A percentile compares a stretch with the other conserved stretches of the same genome.
Conservation (phyloP, 2,113 vertebrate genomes). For the Bubo bubo region DNA sequence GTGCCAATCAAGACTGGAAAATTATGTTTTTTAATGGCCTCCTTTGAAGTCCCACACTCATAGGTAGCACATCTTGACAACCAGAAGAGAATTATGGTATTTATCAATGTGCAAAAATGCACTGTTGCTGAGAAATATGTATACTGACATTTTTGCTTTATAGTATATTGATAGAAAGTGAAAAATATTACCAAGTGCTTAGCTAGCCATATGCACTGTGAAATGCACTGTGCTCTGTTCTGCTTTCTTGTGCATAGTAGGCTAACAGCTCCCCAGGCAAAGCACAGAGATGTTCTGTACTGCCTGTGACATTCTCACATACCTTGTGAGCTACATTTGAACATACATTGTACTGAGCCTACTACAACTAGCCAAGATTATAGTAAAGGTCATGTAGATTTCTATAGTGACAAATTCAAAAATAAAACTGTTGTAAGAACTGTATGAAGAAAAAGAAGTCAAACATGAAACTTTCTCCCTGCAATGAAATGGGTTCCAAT, state of each 20-base stretch:
- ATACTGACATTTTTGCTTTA: background rate
- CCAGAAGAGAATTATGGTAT: background rate
- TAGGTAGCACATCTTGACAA: background rate
- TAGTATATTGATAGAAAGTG: background rate
- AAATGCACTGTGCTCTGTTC: background rate
- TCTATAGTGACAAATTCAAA: background rate
- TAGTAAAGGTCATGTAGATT: background rate
- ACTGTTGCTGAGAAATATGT: background rate
- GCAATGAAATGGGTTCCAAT: background rate
- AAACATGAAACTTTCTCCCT: background rate
- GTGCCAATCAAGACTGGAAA: background rate
- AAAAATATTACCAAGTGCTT: background rate
- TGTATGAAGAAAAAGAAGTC: background rate
- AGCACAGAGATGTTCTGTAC: background rate
- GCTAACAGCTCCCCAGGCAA: background rate
- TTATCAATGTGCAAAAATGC: background rate
- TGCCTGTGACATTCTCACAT: background rate
- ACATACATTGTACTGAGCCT: background rate
- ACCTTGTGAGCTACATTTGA: background rate
- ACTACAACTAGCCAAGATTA: background rate
- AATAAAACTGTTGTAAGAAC: background rate
- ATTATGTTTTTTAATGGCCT: background rate
- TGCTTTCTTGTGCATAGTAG: background rate
- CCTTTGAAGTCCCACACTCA: accelerated
- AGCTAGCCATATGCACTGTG: background rate